Percentiles rank a stretch among this genome's conserved stretches.
Evolutionary conservation across 2,888 invertebrate species (phyloP).

Genomic region (Pyrgus malvae): DNA sequence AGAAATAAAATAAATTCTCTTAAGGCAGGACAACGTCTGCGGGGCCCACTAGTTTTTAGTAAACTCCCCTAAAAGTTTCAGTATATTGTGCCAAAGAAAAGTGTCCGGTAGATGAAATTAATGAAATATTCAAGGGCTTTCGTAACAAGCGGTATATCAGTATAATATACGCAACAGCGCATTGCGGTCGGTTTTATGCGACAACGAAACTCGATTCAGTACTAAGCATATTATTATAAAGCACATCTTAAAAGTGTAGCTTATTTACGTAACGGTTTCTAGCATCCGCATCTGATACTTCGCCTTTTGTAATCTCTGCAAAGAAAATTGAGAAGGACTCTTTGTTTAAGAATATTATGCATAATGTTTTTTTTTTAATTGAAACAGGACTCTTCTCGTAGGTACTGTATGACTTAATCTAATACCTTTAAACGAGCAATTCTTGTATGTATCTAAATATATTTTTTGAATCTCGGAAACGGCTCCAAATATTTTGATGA

Average conservation of each 20-base stretch:
- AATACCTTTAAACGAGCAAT: no score
- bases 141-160: constrained; percentile 5
- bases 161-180: constrained; percentile 2
- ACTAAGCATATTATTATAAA: background rate
- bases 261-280: background rate
- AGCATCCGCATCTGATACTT: no score
- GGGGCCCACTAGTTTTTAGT: background rate
- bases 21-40: no score
- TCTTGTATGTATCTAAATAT: no score
- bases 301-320: no score
- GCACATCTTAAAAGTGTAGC: background rate
- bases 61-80: background rate
- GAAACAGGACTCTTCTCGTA: no score
- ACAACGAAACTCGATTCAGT: constrained; percentile 22
- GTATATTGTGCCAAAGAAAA: background rate
- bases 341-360: no score
- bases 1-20: background rate
- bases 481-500: no score
- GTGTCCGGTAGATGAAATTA: background rate
- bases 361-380: no score
- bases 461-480: no score
- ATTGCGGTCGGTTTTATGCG: constrained; percentile 15
- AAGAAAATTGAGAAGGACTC: no score
- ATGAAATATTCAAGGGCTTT: constrained; percentile 14
- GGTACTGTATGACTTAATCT: no score